Evolutionary conservation across 2,113 vertebrate genomes (phyloP), one percentile per base, ranked within the genome.

Genomic region (Azemiops feae): DNA sequence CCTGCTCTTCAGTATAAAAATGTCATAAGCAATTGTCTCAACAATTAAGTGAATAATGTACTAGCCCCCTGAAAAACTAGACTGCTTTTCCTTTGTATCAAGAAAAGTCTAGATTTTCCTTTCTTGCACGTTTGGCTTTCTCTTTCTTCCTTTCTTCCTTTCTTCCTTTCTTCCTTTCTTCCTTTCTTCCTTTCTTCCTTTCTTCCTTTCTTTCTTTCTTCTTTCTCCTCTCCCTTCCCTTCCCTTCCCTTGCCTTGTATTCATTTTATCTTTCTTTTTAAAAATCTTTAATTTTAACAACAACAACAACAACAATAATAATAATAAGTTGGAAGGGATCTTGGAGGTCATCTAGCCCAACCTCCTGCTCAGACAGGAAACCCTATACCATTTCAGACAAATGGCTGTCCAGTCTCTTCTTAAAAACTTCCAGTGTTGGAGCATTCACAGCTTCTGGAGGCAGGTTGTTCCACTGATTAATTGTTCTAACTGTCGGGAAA

Each of bases 151-250:
- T 30, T 3, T n/a, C 11, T n/a, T n/a, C 4, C 11, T n/a, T 64
- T 14, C 27, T 11, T n/a, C 2, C 27, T 12, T 64, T 23, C 57
- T 25, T 58, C 8, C 55, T 58, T 58, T 8, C 55, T 25, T 57
- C 1, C 22, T 58, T 23, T 2, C 22, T 57, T 23, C 2, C 22
- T 23, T 23, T 23, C 22, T 30, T 50, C 1, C 5, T 86, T 25
- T 7, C 9, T 60, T 90, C 8, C 88, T 30, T 7, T 52, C 1
- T 96, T 92, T 54, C 89, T 94, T 74, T 10, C 2, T 69, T 7
- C 54, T 1, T 22, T 5, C 20, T 5, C 5, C 25, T 1, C 1
- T 58, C 7, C 25, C 1, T 27, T 60, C 0, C 22, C 58, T 0
- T 30, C 27, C 25, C 25, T 4, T 34, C 64, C 64, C n/a, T 69